phyloP scores from a whole-genome alignment of 2,888 invertebrate species.

The Xestoiulus laeticollis region DNA sequence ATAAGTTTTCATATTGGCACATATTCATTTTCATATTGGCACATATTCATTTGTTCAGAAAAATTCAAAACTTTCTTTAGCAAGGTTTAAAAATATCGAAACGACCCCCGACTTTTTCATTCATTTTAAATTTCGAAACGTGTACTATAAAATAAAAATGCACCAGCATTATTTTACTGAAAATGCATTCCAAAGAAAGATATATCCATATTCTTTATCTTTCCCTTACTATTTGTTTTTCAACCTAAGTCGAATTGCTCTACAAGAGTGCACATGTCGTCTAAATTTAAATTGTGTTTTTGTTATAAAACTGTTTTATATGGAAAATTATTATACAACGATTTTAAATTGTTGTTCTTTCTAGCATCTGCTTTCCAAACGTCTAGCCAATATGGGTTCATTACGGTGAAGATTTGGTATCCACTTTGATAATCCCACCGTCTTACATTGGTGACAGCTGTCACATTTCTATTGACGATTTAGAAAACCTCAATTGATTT shows the following conservation, averaged over 20 bases:
- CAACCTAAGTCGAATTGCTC: not conserved
- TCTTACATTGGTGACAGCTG: conserved; percentile 6
- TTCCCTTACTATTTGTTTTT: not conserved
- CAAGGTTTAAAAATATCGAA: not conserved
- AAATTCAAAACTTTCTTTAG: not conserved
- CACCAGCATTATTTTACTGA: no score
- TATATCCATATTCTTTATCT: not conserved
- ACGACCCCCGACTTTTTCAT: not conserved
- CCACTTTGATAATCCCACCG: conserved; percentile 11
- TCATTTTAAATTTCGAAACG: not conserved
- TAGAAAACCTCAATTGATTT: conserved; percentile 27
- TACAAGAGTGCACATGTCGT: not conserved
- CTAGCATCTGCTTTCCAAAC: not conserved
- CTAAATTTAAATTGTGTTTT: conserved; percentile 36
- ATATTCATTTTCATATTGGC: no score
- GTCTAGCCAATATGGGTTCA: not conserved
- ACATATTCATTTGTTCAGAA: no score
- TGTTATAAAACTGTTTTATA: not conserved
- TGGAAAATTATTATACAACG: not conserved
- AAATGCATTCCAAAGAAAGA: not conserved
- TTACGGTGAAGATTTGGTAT: not conserved
- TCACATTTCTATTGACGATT: conserved; percentile 24
- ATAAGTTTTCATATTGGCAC: no score
- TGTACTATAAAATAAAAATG: not conserved
- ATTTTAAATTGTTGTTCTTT: not conserved